Conservation (phyloP, 2,797 vertebrate genomes). For the Gephyroberyx darwinii region DNA sequence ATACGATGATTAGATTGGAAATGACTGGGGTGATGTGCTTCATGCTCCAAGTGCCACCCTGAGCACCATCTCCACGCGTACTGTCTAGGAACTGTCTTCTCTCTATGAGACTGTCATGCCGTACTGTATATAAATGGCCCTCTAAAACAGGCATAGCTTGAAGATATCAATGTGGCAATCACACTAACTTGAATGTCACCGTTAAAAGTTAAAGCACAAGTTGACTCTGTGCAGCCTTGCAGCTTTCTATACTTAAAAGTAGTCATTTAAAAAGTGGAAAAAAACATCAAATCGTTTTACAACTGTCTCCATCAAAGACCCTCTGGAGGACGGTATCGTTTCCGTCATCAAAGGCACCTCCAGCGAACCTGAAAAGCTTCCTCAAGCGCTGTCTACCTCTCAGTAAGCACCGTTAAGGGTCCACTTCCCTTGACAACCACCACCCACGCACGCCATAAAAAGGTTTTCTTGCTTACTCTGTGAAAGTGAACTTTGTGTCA, state of each 20-base stretch:
- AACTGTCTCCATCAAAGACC: slow-evolving; percentile 4
- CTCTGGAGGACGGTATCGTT: background rate
- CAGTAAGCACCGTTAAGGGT: background rate
- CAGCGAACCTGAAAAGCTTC: background rate
- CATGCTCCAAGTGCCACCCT: no score
- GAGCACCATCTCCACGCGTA: background rate
- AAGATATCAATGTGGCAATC: no score
- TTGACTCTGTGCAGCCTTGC: background rate
- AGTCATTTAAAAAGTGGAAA: background rate
- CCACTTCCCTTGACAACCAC: background rate
- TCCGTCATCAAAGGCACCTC: background rate
- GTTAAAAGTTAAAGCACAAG: background rate
- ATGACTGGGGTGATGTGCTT: background rate
- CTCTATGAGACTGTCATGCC: background rate
- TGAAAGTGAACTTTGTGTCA: background rate
- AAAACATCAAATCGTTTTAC: background rate
- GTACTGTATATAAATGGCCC: background rate
- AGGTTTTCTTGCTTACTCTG: background rate
- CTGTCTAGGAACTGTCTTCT: background rate
- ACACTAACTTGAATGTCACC: background rate
- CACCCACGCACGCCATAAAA: background rate
- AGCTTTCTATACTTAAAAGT: background rate
- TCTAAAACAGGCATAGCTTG: background rate
- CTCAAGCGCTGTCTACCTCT: background rate
- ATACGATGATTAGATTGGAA: slow-evolving; percentile 6